Evolutionary conservation across 2,888 invertebrate genomes (phyloP), one percentile per base, ranked within the genome.

Genomic region (Melanargia galathea): DNA sequence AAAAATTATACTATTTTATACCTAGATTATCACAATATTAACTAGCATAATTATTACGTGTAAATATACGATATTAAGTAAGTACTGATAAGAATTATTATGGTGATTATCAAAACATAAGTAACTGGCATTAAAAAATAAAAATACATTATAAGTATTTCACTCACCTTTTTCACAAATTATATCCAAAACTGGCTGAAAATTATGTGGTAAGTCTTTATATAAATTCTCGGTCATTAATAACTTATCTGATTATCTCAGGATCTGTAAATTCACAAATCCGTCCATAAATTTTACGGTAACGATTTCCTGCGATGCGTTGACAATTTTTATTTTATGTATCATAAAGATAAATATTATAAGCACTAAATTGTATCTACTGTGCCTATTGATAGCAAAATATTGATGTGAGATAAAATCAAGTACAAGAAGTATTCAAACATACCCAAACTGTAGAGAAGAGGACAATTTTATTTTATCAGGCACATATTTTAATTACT

Each of bases 161-260:
- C 20, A 33, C 57, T 57, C 45, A 57, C 57, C 68, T 67, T 65
- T 62, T 67, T 24, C 30, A 20, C 16, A 55, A 61, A 54, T 38
- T 8, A 8, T 55, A 13, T 38, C 13, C n/a, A 2, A 8, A 33
- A 55, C 11, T 43, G 22, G 38, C 10, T 38, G n/a, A 57, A n/a
- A 45, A 48, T 46, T 4, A 22, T 16, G 68, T 59, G 5, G 45
- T 40, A 68, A 64, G 54, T 66, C 66, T 51, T 56, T 64, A 64
- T 57, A 62, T 62, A 63, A 24, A 40, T 13, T 60, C n/a, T 26
- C 16, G 20, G 24, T 51, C 20, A 35, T 51, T 45, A n/a, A 26
- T 26, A 26, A 35, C 48, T 63, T 48, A 59, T 55, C 60, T 60
- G 52, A 58, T 51, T 60, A 49, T 33, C 33, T 57, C n/a, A 20